A percentile compares a stretch with the other conserved stretches of the same genome.
Evolutionary conservation across 2,113 vertebrate species (phyloP).

Genomic region (Tricholaema leucomelas): DNA sequence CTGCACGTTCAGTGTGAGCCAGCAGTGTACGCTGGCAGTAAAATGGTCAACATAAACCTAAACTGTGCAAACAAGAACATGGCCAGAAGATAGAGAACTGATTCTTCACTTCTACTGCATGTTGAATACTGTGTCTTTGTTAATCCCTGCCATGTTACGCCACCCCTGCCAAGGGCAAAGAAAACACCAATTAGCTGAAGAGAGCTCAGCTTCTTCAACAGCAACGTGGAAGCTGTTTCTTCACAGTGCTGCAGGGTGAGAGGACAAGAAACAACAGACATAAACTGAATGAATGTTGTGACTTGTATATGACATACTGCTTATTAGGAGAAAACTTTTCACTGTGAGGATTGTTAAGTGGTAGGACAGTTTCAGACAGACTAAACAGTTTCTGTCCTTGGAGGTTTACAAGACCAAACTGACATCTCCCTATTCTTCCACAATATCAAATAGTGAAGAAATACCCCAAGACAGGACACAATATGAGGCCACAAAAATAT

Average conservation of each 20-base stretch:
- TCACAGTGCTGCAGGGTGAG: neutral
- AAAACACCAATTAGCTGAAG: neutral
- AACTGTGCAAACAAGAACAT: neutral
- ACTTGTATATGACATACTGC: neutral
- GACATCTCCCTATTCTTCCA: neutral
- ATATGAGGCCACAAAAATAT: neutral
- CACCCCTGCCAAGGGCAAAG: neutral
- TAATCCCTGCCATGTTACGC: neutral
- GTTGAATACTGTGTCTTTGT: neutral
- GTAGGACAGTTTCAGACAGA: neutral
- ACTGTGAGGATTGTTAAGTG: fast-evolving
- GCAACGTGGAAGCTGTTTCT: neutral
- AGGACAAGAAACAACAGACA: neutral
- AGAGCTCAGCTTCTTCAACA: neutral
- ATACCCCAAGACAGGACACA: neutral
- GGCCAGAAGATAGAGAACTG: neutral
- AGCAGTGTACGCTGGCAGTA: neutral
- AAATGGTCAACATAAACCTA: neutral
- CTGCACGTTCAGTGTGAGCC: fast-evolving
- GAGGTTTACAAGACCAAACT: neutral
- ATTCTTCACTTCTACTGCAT: neutral
- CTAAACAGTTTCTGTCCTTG: neutral
- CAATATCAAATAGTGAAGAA: neutral
- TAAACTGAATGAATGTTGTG: neutral
- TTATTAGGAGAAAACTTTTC: neutral